These are phyloP conservation scores for Catagonus wagneri DNA, from an alignment of 2,113 vertebrate species.

Conservation along the genomic window DNA sequence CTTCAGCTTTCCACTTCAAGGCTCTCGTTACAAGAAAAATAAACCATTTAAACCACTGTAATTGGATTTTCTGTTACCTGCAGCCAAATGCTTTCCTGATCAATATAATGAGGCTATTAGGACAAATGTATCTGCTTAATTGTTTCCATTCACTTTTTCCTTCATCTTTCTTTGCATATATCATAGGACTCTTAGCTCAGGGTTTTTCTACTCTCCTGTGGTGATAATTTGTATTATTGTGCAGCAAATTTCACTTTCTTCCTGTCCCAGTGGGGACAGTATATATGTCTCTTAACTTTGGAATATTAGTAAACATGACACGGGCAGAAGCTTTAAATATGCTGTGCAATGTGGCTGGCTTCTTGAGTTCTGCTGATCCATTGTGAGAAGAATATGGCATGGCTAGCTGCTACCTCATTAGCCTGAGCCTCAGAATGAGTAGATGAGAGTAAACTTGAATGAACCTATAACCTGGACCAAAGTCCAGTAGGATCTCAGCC, in stretches of 20 bases:
- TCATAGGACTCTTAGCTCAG: background rate
- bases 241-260: background rate
- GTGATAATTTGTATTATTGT: background rate
- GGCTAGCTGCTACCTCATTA: background rate
- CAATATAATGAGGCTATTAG: background rate
- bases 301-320: background rate
- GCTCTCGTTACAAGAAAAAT: background rate
- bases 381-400: background rate
- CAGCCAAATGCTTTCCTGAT: background rate
- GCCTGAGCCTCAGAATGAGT: background rate
- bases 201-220: background rate
- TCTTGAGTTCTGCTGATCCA: background rate
- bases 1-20: background rate
- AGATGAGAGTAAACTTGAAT: background rate
- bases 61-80: background rate
- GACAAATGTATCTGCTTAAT: background rate
- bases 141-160: background rate
- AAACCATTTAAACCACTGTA: background rate
- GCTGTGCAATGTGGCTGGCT: background rate
- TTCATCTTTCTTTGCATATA: background rate
- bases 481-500: background rate
- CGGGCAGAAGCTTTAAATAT: background rate
- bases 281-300: background rate
- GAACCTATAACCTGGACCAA: background rate
- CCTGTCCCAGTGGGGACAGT: background rate